Percentiles rank a stretch among this genome's conserved stretches.
Evolutionary conservation across 2,797 vertebrate species (phyloP).

Genomic region (Ptychadena robeensis): DNA sequence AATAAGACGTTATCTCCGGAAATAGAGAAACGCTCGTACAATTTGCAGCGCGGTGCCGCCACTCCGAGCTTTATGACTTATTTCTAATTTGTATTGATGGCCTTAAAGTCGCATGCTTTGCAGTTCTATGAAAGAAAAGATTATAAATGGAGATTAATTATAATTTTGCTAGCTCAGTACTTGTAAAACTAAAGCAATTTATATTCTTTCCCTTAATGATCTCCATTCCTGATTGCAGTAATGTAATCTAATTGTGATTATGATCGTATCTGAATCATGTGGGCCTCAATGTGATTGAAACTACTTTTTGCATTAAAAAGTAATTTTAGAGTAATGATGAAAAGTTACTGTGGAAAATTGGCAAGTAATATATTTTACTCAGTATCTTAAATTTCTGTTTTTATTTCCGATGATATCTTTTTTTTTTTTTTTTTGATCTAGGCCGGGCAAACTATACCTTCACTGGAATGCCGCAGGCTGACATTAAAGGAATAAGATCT

Average conservation of each 20-base stretch:
- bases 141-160: conserved; percentile 99
- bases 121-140: conserved; percentile 94
- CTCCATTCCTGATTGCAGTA: conserved; percentile 99
- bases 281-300: conserved; percentile 99
- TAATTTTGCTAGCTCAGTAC: conserved; percentile 99
- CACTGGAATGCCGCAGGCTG: conserved; percentile 57
- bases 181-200: conserved; percentile 99
- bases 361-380: conserved; percentile 96
- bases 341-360: conserved; percentile 99
- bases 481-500: conserved; percentile 43
- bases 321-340: conserved; percentile 99
- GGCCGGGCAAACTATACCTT: conserved; percentile 69
- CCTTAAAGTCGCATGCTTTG: conserved; percentile 92
- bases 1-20: conserved; percentile 65
- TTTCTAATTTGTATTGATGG: conserved; percentile 98
- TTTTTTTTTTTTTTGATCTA: conserved; percentile 52
- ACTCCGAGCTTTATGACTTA: conserved; percentile 88
- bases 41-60: conserved; percentile 73
- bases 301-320: conserved; percentile 99
- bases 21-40: conserved; percentile 75
- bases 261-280: conserved; percentile 99
- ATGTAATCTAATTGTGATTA: conserved; percentile 99
- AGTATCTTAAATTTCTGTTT: conserved; percentile 93
- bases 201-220: conserved; percentile 99
- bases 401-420: conserved; percentile 84